Percentiles rank a stretch among this genome's conserved stretches.
Evolutionary conservation across 2,113 vertebrate species (phyloP).

Genomic region (Toxostoma redivivum): DNA sequence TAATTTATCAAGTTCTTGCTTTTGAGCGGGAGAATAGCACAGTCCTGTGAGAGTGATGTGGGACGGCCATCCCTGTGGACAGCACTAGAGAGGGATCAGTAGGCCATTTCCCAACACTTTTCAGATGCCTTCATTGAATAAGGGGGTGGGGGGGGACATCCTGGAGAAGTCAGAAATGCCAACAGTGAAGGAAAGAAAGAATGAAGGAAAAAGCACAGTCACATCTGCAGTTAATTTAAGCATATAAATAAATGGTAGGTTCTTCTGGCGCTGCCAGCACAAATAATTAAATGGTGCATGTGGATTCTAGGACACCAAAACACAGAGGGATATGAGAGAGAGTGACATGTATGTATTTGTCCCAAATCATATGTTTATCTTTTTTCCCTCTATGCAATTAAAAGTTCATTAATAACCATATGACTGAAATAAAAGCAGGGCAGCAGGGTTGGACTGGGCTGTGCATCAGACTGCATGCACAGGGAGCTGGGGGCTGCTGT

Average conservation of each 20-base stretch:
- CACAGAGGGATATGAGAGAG: background rate
- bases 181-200: background rate
- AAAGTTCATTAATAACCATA: slow-evolving; percentile 8
- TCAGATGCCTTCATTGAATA: background rate
- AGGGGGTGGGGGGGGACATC: background rate
- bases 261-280: slow-evolving; percentile 34
- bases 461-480: accelerated
- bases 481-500: background rate
- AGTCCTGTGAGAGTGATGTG: background rate
- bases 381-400: background rate
- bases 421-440: background rate
- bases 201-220: background rate
- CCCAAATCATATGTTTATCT: background rate
- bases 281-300: slow-evolving; percentile 42
- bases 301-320: background rate
- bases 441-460: background rate
- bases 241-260: slow-evolving; percentile 36
- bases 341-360: background rate
- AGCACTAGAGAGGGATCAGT: background rate
- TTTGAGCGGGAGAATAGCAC: background rate
- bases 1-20: background rate
- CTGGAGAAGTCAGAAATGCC: background rate
- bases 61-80: background rate
- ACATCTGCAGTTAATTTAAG: slow-evolving; percentile 42
- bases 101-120: background rate